Evolutionary conservation across 53 echinoderm and acorn worm genomes (phyloP), one percentile per base, ranked within the genome.

Genomic region (Astropecten irregularis): DNA sequence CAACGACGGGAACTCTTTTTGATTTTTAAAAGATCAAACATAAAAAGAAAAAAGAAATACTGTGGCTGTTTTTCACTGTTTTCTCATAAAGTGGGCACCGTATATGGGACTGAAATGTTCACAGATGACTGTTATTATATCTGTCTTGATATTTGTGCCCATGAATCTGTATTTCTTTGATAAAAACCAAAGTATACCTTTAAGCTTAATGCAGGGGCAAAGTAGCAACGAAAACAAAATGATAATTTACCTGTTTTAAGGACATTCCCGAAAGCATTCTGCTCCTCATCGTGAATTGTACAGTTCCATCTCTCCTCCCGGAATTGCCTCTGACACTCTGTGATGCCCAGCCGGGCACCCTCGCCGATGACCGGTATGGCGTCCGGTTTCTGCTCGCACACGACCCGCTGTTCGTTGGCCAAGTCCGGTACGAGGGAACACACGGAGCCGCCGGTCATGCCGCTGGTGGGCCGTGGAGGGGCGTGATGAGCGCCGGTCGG

Each of bases 251-350:
- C 96, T 68, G 82, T 83, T 47, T 84, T 63, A 5, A 96, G 77
- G 14, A 91, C 81, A 63, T 82, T 87, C n/a, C 91, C 93, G 35
- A 96, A 93, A 2, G 89, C 91, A 40, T 91, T 91, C 49, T 89
- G 84, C 18, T 79, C 83, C 42, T 86, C 65, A 26, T 76, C 83
- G 48, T 88, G 71, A 27, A 90, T 84, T 3, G 96, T 87, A 44
- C 96, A 96, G 87, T 96, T 96, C 96, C 96, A 96, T 39, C 96
- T 86, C 68, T 93, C 93, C 28, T 82, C 81, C 20, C 89, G 61
- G 44, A 96, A 96, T 48, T 96, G 96, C 56, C 89, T 77, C 69
- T 96, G 93, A 73, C 96, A 96, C 73, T 96, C 96, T 27, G 63
- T 42, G 26, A 96, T 93, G 14, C 91, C 96, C 2, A 91, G 86